Base-by-base conservation (phyloP, 35 echinoderm and acorn worm species). In the Lytechinus pictus region DNA sequence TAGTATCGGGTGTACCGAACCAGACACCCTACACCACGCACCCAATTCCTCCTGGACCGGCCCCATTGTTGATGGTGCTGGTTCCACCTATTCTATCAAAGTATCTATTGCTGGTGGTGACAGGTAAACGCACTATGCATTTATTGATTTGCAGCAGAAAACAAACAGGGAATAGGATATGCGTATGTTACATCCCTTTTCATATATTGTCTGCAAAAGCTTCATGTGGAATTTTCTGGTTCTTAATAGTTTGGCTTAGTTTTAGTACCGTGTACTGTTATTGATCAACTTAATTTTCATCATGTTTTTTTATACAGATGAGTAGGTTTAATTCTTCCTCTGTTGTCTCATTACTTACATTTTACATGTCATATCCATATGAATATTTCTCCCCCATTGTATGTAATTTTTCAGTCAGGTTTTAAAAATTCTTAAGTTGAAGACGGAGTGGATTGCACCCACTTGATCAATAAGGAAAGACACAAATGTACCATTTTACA, bases 21-120 rank as follows among this genome's bases (percentile, higher is more conserved):
- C 29, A 10, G 92, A 93, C 92, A 93, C 92, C 92, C 92, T 55
- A 93, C 55, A 93, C 92, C 92, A 54, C 92, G 21, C 92, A 57
- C 53, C 92, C 92, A 56, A 93, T 93, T 93, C 92, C 92, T 57
- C 52, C 14, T 10, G 92, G 92, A 93, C 92, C n/a, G 16, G n/a
- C 5, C 92, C 33, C 54, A 93, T 57, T 93, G 92, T 93, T 93
- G 53, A 53, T 93, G 29, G 53, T 93, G 54, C 14, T 93, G 54
- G 92, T 54, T n/a, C n/a, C 54, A 1, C 27, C 52, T 27, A 33
- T 55, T 24, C 54, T 27, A 93, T 93, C 54, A 93, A 93, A 44
- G 33, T 44, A 44, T 44, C 33, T 44, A 44, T 44, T 93, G 57
- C 92, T 9, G 6, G 52, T 57, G 92, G 29, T 93, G 92, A 93